These are phyloP conservation scores for Lobophora halterata DNA, from an alignment of 2,888 invertebrate genomes.

Conservation along the genomic window DNA sequence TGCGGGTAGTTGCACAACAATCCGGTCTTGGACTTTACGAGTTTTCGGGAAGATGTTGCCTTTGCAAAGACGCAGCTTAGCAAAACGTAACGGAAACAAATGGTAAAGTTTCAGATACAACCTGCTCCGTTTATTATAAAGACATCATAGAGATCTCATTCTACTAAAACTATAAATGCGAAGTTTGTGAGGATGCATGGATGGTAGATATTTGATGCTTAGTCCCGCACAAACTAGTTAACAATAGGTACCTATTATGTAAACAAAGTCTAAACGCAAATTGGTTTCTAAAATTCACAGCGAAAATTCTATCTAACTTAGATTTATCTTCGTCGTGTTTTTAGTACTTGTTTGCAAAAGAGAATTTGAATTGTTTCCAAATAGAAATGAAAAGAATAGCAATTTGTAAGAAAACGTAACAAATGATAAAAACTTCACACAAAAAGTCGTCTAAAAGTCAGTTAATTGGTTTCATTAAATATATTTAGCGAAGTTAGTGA, in stretches of 20 bases:
- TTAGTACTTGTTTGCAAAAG: slow-evolving; percentile 6
- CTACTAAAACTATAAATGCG: too few relatives aligned
- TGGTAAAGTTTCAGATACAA: slow-evolving; percentile 1
- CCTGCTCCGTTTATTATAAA: not conserved
- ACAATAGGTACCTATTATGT: not conserved
- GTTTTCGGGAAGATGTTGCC: slow-evolving; percentile 14
- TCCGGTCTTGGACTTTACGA: slow-evolving; percentile 21
- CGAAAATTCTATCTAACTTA: slow-evolving; percentile 11
- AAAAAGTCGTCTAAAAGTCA: not conserved
- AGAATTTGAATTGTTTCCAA: slow-evolving; percentile 3
- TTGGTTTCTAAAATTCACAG: slow-evolving; percentile 5
- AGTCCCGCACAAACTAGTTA: not conserved
- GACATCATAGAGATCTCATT: not conserved
- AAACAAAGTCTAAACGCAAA: not conserved
- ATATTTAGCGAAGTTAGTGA: too few relatives aligned
- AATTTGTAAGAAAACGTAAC: not conserved
- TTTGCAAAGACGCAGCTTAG: slow-evolving; percentile 12
- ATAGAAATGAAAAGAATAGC: not conserved
- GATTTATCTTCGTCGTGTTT: slow-evolving; percentile 9
- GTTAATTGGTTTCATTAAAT: too few relatives aligned
- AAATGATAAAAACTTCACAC: not conserved
- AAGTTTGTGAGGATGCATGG: not conserved
- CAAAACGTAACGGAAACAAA: slow-evolving; percentile 6
- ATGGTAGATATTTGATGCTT: not conserved
- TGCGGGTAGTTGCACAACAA: slow-evolving; percentile 23